Evolutionary conservation across 2,888 invertebrate species (phyloP), one percentile per base, ranked within the genome.

Genomic region (Drepana falcataria): DNA sequence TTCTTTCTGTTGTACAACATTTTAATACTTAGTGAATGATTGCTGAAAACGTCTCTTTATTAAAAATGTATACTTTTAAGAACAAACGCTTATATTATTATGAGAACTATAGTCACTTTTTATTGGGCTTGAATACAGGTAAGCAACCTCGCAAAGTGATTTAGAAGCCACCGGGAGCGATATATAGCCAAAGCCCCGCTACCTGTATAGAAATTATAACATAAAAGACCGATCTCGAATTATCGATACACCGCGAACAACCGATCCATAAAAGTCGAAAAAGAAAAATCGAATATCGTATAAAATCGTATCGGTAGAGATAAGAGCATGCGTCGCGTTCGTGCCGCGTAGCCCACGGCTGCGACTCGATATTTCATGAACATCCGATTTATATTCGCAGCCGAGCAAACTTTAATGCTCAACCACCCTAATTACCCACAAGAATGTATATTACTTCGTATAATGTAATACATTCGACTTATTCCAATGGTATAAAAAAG

Each of bases 241-340:
- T 89, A 89, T 87, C 85, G 87, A 84, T 85, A 83, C 83, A 82
- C 79, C 70, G 84, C 79, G 85, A 87, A 87, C 85, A 84, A 83
- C 79, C 87, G 82, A 88, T 87, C 79, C 85, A 86, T 87, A 87
- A 89, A 87, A 81, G 84, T 86, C 82, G 70, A 88, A 88, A 87
- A 87, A 83, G 77, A 83, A 87, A 85, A 85, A 83, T 83, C 71
- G 78, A 81, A 80, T 87, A 84, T 85, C 83, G 83, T 83, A 90
- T 87, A 87, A 89, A 87, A 87, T 87, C 81, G 87, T 81, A 87
- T 84, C 85, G 80, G 77, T 75, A 73, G 63, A 85, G 89, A 88
- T 87, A 87, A 87, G 85, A 83, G 82, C 81, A 80, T 7, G 84
- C 80, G 83, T 79, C 81, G 82, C 78, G 73, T 75, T 71, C 78